Conservation (phyloP, 35 echinoderm and acorn worm genomes). For the Stichopus chloronotus region DNA sequence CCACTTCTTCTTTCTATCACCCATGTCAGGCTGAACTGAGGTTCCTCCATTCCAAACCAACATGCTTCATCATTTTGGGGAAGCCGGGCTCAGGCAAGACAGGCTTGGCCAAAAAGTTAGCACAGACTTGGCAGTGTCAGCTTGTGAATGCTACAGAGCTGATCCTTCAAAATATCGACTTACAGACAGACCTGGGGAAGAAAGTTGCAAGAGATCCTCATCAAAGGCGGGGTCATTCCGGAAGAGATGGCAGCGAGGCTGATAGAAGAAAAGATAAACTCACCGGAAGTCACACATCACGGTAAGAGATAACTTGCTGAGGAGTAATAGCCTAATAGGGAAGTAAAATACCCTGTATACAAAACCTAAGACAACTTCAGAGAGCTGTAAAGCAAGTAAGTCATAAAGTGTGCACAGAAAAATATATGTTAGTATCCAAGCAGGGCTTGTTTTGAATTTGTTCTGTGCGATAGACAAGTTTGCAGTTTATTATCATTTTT, state of each 20-base stretch:
- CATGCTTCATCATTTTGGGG: slow-evolving; percentile 94
- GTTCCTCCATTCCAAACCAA: slow-evolving; percentile 97
- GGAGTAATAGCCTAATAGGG: not conserved
- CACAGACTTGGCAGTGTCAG: slow-evolving; percentile 93
- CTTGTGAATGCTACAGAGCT: slow-evolving; percentile 91
- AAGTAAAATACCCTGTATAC: not conserved
- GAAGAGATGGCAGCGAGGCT: slow-evolving; percentile 91
- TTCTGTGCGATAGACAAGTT: too few relatives aligned
- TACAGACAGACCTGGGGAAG: slow-evolving; percentile 82
- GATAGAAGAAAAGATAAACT: slow-evolving; percentile 97
- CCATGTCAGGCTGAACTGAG: slow-evolving; percentile 73
- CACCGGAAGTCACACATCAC: slow-evolving; percentile 93
- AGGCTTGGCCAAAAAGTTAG: slow-evolving; percentile 79
- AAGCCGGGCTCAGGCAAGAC: slow-evolving; percentile 94
- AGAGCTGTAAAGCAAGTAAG: too few relatives aligned
- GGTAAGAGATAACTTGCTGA: slow-evolving; percentile 50
- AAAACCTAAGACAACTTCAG: too few relatives aligned
- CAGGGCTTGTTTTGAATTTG: too few relatives aligned
- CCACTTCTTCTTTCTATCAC: not conserved
- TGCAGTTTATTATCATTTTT: too few relatives aligned
- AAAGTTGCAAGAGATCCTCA: slow-evolving; percentile 78
- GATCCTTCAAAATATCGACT: slow-evolving; percentile 86
- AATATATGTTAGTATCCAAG: too few relatives aligned
- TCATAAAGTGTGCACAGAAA: too few relatives aligned
- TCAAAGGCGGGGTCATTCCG: slow-evolving; percentile 81